Conservation (phyloP, 2,113 vertebrate genomes). For the Stigmatopora argus region DNA sequence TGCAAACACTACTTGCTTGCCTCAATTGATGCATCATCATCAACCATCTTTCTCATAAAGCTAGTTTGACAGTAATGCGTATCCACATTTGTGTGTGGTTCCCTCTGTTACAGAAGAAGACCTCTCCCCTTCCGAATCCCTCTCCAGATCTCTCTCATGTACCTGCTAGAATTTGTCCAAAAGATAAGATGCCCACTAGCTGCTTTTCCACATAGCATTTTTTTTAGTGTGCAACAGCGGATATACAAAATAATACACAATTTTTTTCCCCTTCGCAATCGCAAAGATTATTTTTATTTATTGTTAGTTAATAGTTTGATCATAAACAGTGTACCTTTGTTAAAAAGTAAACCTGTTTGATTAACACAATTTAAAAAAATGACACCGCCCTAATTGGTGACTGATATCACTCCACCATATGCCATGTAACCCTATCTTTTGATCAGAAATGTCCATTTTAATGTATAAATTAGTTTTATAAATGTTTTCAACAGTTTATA, state of each 20-base stretch:
- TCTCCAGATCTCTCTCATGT: constrained; percentile 75
- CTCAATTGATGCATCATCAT: constrained; percentile 2
- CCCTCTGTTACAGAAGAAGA: constrained; percentile 84
- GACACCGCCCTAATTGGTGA: too few species aligned
- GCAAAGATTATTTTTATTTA: neutral
- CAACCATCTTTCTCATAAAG: constrained; percentile 9
- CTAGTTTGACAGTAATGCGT: constrained; percentile 33
- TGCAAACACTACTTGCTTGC: neutral
- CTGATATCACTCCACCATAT: too few species aligned
- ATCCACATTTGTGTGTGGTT: constrained; percentile 66
- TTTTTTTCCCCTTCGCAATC: neutral
- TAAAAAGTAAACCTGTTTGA: neutral
- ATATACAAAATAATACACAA: neutral
- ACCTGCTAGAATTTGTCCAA: constrained; percentile 56
- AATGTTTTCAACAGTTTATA: too few species aligned
- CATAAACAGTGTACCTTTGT: neutral
- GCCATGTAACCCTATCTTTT: too few species aligned
- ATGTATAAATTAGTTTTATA: too few species aligned
- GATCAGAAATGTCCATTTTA: too few species aligned
- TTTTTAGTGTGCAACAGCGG: constrained; percentile 25
- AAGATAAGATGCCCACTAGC: constrained; percentile 19
- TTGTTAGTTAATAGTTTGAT: neutral
- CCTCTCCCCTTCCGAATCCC: constrained; percentile 63
- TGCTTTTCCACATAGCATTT: constrained; percentile 42
- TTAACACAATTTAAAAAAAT: neutral